Evolutionary conservation across 1,140 invertebrate species (phyloP).

Genomic region (Varroa destructor): DNA sequence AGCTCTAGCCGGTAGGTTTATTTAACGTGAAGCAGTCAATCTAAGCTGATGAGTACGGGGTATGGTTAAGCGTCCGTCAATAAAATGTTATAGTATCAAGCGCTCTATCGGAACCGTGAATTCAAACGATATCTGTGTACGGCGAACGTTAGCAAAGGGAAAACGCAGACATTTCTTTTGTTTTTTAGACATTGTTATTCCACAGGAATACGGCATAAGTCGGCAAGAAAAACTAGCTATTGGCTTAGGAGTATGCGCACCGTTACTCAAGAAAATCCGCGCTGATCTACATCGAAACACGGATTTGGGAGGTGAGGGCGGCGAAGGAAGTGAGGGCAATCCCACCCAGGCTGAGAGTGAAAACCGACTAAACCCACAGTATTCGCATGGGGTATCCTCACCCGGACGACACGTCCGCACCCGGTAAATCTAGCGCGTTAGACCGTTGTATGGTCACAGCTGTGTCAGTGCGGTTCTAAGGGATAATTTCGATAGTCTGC

Average conservation of each 20-base stretch:
- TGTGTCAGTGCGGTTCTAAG: too few relatives aligned
- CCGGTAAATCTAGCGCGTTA: background rate
- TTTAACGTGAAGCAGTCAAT: too few relatives aligned
- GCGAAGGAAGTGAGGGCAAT: constrained; percentile 39
- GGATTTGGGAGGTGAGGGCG: constrained; percentile 49
- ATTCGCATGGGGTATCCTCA: constrained; percentile 93
- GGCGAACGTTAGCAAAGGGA: too few relatives aligned
- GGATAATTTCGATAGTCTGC: too few relatives aligned
- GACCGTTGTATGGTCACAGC: too few relatives aligned
- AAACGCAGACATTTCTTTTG: too few relatives aligned
- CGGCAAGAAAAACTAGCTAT: constrained; percentile 90
- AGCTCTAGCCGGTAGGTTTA: constrained; percentile 54
- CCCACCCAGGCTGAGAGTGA: constrained; percentile 54
- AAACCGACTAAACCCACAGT: constrained; percentile 86
- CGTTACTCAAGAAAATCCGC: constrained; percentile 85
- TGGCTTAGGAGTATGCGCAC: constrained; percentile 91
- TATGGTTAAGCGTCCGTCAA: too few relatives aligned
- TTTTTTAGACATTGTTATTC: constrained; percentile 76
- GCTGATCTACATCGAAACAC: constrained; percentile 88
- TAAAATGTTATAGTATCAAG: too few relatives aligned
- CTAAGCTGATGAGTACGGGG: too few relatives aligned
- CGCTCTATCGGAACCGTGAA: too few relatives aligned
- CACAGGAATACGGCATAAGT: constrained; percentile 96
- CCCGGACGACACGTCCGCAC: constrained; percentile 93
- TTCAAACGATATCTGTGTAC: too few relatives aligned